phyloP scores from a whole-genome alignment of 2,797 vertebrate genomes.

The Spinus pinus region DNA sequence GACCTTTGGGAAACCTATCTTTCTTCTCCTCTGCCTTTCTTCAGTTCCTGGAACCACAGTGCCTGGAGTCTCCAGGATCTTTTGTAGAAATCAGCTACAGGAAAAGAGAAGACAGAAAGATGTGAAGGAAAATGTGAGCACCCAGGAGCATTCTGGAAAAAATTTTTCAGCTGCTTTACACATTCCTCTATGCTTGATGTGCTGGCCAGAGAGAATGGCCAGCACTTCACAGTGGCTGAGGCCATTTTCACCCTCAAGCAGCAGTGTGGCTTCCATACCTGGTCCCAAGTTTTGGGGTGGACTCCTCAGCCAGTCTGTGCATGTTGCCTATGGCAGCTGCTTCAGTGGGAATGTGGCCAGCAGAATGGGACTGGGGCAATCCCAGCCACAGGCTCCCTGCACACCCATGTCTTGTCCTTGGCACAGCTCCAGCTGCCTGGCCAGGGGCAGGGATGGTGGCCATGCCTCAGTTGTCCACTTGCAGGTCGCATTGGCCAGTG shows the following conservation, averaged over 20 bases:
- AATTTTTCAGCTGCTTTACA: not conserved
- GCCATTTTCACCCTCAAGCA: not conserved
- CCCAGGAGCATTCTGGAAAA: not conserved
- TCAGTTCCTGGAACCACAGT: not conserved
- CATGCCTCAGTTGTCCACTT: not conserved
- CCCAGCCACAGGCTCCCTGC: not conserved
- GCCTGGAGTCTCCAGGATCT: not conserved
- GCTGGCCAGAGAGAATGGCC: not conserved
- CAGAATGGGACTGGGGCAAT: not conserved
- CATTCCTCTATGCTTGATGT: not conserved
- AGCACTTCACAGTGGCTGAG: not conserved
- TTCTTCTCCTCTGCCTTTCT: not conserved
- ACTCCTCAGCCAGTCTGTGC: not conserved
- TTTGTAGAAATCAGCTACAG: not conserved
- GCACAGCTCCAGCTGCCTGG: not conserved
- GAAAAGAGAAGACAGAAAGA: not conserved
- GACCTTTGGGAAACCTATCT: not conserved
- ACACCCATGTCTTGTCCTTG: not conserved
- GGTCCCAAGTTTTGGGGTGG: not conserved
- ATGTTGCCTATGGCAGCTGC: fast-evolving
- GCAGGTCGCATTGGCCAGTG: not conserved
- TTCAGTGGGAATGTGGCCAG: not conserved
- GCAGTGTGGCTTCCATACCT: not conserved
- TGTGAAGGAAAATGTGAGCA: not conserved
- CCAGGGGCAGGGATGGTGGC: not conserved